phyloP scores from a whole-genome alignment of 2,113 vertebrate genomes.

The Syngnathus floridae region DNA sequence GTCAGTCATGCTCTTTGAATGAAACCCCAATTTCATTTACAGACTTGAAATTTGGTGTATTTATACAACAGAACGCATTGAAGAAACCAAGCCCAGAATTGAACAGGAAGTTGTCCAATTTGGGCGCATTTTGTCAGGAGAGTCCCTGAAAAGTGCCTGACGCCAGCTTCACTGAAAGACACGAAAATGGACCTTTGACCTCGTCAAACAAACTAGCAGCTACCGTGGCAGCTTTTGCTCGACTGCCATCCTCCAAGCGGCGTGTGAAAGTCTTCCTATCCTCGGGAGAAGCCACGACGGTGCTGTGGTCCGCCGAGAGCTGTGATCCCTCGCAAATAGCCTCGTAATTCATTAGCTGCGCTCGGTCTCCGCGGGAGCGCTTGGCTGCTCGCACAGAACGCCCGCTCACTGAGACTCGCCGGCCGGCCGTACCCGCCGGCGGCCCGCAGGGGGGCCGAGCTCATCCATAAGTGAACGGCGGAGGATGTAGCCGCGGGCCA shows the following conservation, averaged over 20 bases:
- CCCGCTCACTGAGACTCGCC: neutral
- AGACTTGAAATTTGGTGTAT: neutral
- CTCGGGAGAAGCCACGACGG: conserved; percentile 26
- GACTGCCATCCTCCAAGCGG: neutral
- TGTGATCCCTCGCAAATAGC: conserved; percentile 52
- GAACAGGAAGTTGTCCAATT: neutral
- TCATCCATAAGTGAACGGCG: conserved; percentile 55
- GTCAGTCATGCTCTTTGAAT: too few species aligned
- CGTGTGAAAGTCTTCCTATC: conserved; percentile 13
- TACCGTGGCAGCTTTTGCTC: neutral
- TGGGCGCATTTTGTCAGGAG: neutral
- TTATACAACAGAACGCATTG: neutral
- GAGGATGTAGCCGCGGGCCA: conserved; percentile 49
- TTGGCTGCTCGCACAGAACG: neutral
- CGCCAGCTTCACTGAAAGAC: too few species aligned
- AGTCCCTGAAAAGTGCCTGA: neutral
- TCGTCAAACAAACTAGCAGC: neutral
- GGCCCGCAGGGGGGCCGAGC: conserved; percentile 26
- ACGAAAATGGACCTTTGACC: neutral
- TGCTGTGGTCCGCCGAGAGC: conserved; percentile 25
- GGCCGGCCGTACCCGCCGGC: conserved; percentile 22
- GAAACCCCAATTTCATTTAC: neutral
- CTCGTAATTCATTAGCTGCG: conserved; percentile 48
- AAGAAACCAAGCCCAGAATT: neutral
- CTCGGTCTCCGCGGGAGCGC: conserved; percentile 27